Percentiles rank a stretch among this genome's conserved stretches.
Evolutionary conservation across 2,888 invertebrate species (phyloP).

Genomic region (Coronaproctus castanopsis): DNA sequence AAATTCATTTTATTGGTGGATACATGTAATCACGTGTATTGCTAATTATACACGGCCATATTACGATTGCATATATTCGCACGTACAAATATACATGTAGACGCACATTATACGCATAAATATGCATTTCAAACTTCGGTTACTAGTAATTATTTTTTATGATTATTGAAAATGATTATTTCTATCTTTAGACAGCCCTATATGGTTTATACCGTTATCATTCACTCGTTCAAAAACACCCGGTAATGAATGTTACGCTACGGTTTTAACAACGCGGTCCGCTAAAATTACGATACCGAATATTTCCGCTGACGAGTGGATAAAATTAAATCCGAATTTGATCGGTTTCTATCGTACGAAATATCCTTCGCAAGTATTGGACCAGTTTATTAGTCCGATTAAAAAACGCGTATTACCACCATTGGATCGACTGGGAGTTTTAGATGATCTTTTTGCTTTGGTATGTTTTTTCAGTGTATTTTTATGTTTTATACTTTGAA

Average conservation of each 20-base stretch:
- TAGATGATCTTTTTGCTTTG: conserved; percentile 82
- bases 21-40: too few relatives aligned
- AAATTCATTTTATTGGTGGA: too few relatives aligned
- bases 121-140: too few relatives aligned
- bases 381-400: conserved; percentile 58
- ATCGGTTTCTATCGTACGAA: conserved; percentile 81
- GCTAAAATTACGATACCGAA: conserved; percentile 49
- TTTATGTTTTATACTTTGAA: not conserved
- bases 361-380: conserved; percentile 55
- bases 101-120: too few relatives aligned
- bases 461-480: too few relatives aligned
- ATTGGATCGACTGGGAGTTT: conserved; percentile 67
- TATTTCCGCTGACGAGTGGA: conserved; percentile 54
- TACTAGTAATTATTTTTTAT: too few relatives aligned
- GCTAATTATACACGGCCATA: too few relatives aligned
- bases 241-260: conserved; percentile 31
- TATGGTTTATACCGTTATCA: conserved; percentile 80
- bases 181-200: too few relatives aligned
- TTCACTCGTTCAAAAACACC: conserved; percentile 57
- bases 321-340: conserved; percentile 71
- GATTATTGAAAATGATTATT: too few relatives aligned
- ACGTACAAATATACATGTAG: too few relatives aligned
- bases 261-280: conserved; percentile 41
- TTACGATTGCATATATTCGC: too few relatives aligned
- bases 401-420: conserved; percentile 59